These are phyloP conservation scores for Limnephilus lunatus DNA, from an alignment of 2,888 invertebrate genomes.

Conservation along the genomic window DNA sequence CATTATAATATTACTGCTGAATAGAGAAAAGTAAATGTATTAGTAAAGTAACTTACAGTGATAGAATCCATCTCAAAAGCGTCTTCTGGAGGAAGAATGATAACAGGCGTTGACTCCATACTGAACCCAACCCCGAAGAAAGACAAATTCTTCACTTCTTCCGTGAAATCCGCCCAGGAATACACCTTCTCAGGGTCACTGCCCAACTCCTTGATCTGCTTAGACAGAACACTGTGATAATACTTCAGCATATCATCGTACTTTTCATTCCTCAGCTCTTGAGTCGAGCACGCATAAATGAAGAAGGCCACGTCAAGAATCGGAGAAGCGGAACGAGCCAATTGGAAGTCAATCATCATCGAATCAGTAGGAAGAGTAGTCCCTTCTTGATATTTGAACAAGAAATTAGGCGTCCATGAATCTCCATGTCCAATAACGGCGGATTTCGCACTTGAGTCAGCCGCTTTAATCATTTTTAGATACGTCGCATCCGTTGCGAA, in stretches of 20 bases:
- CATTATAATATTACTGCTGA: neutral
- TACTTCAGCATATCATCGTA: conserved; percentile 79
- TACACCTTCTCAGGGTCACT: conserved; percentile 79
- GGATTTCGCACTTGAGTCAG: conserved; percentile 70
- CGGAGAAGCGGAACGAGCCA: conserved; percentile 79
- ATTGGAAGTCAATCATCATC: conserved; percentile 84
- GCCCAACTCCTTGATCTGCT: conserved; percentile 78
- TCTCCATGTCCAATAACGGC: conserved; percentile 84
- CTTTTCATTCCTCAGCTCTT: conserved; percentile 76
- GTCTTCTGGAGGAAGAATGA: conserved; percentile 78
- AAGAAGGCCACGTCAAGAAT: conserved; percentile 80
- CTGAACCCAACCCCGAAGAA: conserved; percentile 79
- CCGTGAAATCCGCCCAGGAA: conserved; percentile 74
- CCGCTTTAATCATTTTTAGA: conserved; percentile 74
- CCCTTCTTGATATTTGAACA: conserved; percentile 73
- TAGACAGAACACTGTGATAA: conserved; percentile 79
- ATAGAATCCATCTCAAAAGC: conserved; percentile 78
- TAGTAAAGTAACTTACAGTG: conserved; percentile 70
- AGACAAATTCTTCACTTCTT: conserved; percentile 78
- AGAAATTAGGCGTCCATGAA: conserved; percentile 86
- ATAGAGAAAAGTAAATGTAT: neutral
- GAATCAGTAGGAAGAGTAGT: conserved; percentile 71
- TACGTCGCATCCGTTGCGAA: conserved; percentile 77
- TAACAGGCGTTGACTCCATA: conserved; percentile 79
- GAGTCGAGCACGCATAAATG: conserved; percentile 80